These are phyloP conservation scores for Ctenodactylus gundi DNA, from an alignment of 2,113 vertebrate species.

Conservation along the genomic window DNA sequence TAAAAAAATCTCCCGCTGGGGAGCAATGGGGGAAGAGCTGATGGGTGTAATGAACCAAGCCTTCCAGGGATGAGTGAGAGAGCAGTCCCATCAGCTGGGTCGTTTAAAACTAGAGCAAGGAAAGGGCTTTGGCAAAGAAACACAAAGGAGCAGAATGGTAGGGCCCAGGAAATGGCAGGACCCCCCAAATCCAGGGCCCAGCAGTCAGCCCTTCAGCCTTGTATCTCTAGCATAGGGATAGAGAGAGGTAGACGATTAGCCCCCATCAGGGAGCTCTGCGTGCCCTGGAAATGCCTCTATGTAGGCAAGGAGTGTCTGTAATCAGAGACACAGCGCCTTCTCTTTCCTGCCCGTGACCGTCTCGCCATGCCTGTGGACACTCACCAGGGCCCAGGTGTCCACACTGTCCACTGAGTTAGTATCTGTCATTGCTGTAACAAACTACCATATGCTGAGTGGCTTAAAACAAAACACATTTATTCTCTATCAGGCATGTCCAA, in stretches of 20 bases:
- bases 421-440: background rate
- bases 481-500: too few species aligned
- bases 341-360: too few species aligned
- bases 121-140: constrained; percentile 34
- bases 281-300: background rate
- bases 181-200: background rate
- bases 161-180: background rate
- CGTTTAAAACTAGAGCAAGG: constrained; percentile 64
- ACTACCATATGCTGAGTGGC: background rate
- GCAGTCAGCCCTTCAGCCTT: background rate
- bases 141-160: background rate
- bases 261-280: background rate
- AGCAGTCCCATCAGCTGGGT: background rate
- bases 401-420: too few species aligned
- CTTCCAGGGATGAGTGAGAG: constrained; percentile 30
- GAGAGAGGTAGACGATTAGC: background rate
- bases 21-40: constrained; percentile 59
- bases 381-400: background rate
- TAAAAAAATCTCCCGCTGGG: constrained; percentile 58
- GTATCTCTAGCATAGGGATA: background rate
- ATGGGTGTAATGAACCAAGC: constrained; percentile 71
- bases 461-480: background rate
- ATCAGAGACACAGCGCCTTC: too few species aligned
- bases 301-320: background rate
- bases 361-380: background rate